phyloP scores from a whole-genome alignment of 1,140 invertebrate genomes.

The Magallana gigas region DNA sequence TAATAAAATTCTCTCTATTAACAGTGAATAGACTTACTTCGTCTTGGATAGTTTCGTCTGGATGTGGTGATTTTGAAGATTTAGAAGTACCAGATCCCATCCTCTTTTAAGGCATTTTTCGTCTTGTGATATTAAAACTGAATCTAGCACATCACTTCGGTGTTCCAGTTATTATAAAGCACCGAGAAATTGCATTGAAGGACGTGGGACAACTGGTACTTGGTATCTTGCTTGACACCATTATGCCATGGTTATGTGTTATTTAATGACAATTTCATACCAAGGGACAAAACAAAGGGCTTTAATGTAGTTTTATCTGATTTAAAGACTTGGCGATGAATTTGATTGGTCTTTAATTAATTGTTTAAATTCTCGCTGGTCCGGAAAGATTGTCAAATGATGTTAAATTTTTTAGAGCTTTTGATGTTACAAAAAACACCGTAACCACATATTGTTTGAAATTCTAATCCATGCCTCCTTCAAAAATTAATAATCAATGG shows the following conservation, averaged over 20 bases:
- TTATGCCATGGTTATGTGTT: not conserved
- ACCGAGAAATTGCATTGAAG: not conserved
- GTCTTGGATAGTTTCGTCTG: not conserved
- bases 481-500: not conserved
- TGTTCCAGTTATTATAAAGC: too few species aligned
- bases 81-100: not conserved
- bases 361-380: not conserved
- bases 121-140: not conserved
- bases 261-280: not conserved
- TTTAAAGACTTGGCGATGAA: not conserved
- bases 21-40: not conserved
- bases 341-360: conserved; percentile 24
- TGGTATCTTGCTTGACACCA: not conserved
- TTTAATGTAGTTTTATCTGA: conserved; percentile 3
- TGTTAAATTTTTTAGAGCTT: not conserved
- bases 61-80: not conserved
- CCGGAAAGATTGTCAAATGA: conserved; percentile 20
- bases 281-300: not conserved
- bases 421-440: not conserved
- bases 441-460: not conserved
- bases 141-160: not conserved
- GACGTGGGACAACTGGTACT: not conserved
- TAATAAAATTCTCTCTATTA: not conserved
- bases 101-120: not conserved
- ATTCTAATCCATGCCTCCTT: not conserved